Evolutionary conservation across 2,888 invertebrate species (phyloP).

Genomic region (Cataglyphis albicans): DNA sequence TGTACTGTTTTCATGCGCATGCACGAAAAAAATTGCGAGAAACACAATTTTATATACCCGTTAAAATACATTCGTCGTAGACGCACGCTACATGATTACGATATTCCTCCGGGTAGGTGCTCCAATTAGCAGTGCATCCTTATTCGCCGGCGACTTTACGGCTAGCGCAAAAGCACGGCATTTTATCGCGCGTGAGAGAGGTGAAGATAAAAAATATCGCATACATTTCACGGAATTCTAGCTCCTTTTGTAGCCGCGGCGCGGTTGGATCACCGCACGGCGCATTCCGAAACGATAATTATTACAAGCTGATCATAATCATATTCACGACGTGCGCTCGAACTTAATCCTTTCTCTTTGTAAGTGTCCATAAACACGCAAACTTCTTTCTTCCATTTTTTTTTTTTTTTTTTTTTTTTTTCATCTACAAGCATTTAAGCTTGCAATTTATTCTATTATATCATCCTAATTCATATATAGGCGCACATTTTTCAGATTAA

Average conservation of each 20-base stretch:
- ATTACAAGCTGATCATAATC: conserved; percentile 40
- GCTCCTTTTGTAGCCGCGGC: conserved; percentile 30
- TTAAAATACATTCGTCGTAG: background rate
- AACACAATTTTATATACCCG: background rate
- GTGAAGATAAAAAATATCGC: conserved; percentile 45
- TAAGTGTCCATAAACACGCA: background rate
- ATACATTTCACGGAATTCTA: conserved; percentile 38
- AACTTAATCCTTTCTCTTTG: conserved; percentile 40
- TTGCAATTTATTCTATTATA: background rate
- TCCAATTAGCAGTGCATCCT: conserved; percentile 13
- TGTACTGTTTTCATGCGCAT: background rate
- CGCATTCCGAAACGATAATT: conserved; percentile 51
- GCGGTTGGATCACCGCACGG: conserved; percentile 19
- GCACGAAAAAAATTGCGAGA: background rate
- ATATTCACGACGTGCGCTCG: conserved; percentile 12
- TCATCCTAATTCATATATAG: background rate
- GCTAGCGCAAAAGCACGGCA: conserved; percentile 9
- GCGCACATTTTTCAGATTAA: background rate
- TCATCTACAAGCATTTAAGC: background rate
- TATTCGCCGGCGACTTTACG: conserved; percentile 20
- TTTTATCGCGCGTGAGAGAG: conserved; percentile 42
- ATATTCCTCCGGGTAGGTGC: background rate
- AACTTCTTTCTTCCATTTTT: conserved; percentile 1
- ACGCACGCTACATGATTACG: background rate
- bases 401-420: background rate